Conservation (phyloP, 1,140 invertebrate species). For the Heliothis virescens region DNA sequence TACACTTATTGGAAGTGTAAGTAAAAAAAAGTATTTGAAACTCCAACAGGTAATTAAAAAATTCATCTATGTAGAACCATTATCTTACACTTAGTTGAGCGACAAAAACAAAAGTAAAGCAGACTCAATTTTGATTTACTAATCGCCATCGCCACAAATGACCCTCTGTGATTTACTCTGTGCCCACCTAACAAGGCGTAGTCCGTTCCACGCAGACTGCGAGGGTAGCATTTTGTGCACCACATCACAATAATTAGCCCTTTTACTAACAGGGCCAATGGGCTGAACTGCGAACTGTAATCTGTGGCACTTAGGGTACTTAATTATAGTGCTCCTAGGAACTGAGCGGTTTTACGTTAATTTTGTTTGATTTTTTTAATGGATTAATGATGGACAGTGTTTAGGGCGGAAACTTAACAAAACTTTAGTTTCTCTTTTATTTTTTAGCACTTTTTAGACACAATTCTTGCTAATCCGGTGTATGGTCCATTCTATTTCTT, state of each 20-base stretch:
- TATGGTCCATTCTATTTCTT: too few relatives aligned
- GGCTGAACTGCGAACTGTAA: slow-evolving; percentile 63
- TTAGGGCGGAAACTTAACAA: not conserved
- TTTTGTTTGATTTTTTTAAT: slow-evolving; percentile 5
- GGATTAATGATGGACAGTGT: not conserved
- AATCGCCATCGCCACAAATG: not conserved
- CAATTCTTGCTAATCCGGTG: too few relatives aligned
- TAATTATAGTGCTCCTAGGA: slow-evolving; percentile 56
- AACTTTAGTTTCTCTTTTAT: too few relatives aligned
- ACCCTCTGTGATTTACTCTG: slow-evolving; percentile 55
- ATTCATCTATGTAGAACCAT: too few relatives aligned
- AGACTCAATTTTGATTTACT: not conserved
- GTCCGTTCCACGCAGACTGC: slow-evolving; percentile 61
- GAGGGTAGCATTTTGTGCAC: slow-evolving; percentile 69
- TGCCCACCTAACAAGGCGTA: slow-evolving; percentile 74
- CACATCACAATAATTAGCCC: slow-evolving; percentile 73
- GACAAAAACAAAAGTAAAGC: not conserved
- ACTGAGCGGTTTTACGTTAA: not conserved
- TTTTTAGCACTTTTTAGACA: too few relatives aligned
- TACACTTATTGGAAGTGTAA: too few relatives aligned
- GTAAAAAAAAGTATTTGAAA: too few relatives aligned
- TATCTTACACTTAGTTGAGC: not conserved
- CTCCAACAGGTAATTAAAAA: too few relatives aligned
- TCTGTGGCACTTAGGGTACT: slow-evolving; percentile 28
- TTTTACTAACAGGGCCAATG: slow-evolving; percentile 69